Percentiles rank a stretch among this genome's conserved stretches.
phyloP scores from a whole-genome alignment of 2,888 invertebrate species.

The Erebia palarica region DNA sequence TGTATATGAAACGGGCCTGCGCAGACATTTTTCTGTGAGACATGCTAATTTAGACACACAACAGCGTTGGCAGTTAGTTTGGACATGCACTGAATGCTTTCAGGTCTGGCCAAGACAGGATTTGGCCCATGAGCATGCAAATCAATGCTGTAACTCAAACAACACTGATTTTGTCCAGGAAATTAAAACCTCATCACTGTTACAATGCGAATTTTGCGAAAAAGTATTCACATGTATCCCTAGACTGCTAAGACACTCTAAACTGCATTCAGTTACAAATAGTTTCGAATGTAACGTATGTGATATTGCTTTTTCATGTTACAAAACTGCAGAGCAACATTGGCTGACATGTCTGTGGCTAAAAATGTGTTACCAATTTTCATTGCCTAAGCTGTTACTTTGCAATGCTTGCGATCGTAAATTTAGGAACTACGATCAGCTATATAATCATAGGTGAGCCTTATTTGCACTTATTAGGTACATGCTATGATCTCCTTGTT shows the following conservation, averaged over 20 bases:
- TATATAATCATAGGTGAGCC: conserved; percentile 73
- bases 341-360: conserved; percentile 72
- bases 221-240: conserved; percentile 76
- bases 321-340: conserved; percentile 69
- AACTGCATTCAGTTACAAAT: conserved; percentile 83
- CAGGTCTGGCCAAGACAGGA: conserved; percentile 76
- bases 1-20: conserved; percentile 73
- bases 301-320: conserved; percentile 62
- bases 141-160: conserved; percentile 60
- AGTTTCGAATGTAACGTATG: conserved; percentile 85
- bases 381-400: conserved; percentile 68
- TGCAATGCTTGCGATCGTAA: conserved; percentile 77
- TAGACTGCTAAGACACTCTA: conserved; percentile 67
- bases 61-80: conserved; percentile 74
- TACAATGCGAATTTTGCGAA: conserved; percentile 75
- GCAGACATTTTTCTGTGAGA: conserved; percentile 66
- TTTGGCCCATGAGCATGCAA: conserved; percentile 64
- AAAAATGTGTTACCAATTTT: conserved; percentile 65
- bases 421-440: conserved; percentile 73
- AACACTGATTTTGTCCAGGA: conserved; percentile 60
- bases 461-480: background rate
- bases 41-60: conserved; percentile 61
- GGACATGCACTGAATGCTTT: conserved; percentile 76
- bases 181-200: conserved; percentile 71
- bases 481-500: background rate